Evolutionary conservation across 1,140 invertebrate species (phyloP), one percentile per base, ranked within the genome.

Genomic region (Stenopsyche tienmushanensis): DNA sequence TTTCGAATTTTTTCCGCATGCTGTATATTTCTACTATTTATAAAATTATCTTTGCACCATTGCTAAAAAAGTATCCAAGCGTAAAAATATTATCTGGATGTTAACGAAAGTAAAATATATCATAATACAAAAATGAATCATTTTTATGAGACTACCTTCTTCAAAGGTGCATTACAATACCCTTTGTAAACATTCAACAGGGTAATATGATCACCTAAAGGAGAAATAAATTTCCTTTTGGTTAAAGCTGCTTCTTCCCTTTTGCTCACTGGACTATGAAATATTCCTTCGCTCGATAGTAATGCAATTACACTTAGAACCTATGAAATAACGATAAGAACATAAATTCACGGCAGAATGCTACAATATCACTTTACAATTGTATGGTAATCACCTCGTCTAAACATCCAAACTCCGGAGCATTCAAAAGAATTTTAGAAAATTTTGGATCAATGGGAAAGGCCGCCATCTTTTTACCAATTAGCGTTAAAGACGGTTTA

Each of bases 371-470:
- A 53, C 25, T 39, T 63, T 10, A 15, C 1, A 53, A 26, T 5
- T 23, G n/a, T n/a, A n/a, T n/a, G n/a, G n/a, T 34, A 65, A 24
- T 41, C 23, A 83, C 88, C 83, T 98, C 95, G 71, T 96, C 92
- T 60, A 93, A 81, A 78, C 94, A 97, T 3, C 84, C 85, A 71
- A 88, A 89, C 45, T 90, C 86, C 15, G 87, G 83, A 2, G 94
- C 90, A 13, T 87, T 82, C 0, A 97, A 74, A 54, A 97, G 79
- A 8, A 93, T 84, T 80, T 93, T 96, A 3, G 93, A 87, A 78
- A 93, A 92, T 59, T 88, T 85, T 0, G 96, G 96, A 76, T 98
- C 94, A 42, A 99, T 79, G 0, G 97, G 97, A 78, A 97, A 98
- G 17, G 85, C 82, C 0, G 91, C 86, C 92, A 98, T 95, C 73